Percentiles rank a stretch among this genome's conserved stretches.
Evolutionary conservation across 1,140 invertebrate species (phyloP).

Genomic region (Drosophila pseudoobscura): DNA sequence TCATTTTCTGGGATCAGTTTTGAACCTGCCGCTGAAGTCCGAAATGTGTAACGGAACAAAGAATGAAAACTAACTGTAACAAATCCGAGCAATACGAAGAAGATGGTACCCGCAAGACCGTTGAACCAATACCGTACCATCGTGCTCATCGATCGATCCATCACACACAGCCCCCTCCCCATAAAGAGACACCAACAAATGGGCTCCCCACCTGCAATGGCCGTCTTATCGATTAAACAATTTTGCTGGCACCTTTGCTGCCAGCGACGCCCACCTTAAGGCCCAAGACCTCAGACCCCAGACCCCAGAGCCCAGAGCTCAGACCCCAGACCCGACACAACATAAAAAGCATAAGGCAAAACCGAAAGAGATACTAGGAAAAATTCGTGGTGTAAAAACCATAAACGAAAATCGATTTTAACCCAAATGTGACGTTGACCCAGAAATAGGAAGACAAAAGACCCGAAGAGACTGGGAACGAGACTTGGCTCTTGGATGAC

Average conservation of each 20-base stretch:
- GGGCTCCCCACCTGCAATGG: constrained; percentile 32
- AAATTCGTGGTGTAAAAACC: constrained; percentile 24
- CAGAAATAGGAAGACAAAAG: constrained; percentile 44
- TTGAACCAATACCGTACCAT: background rate
- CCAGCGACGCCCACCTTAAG: constrained; percentile 39
- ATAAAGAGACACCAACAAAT: constrained; percentile 8
- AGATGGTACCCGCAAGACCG: background rate
- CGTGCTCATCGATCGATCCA: constrained; percentile 22
- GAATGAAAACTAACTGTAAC: too few species aligned
- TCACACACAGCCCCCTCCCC: background rate
- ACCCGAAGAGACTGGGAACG: background rate
- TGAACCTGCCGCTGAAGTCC: too few species aligned
- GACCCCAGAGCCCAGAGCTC: too few species aligned
- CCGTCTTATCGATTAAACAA: constrained; percentile 56
- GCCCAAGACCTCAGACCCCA: background rate
- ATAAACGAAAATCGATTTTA: constrained; percentile 64
- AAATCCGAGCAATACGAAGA: too few species aligned
- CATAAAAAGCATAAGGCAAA: constrained; percentile 45
- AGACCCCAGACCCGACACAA: constrained; percentile 25
- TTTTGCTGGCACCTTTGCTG: constrained; percentile 43
- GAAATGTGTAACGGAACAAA: too few species aligned
- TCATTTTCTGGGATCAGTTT: too few species aligned
- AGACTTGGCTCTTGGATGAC: too few species aligned
- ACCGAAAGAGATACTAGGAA: constrained; percentile 4
- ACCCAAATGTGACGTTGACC: constrained; percentile 60